Base-by-base conservation (phyloP, 1,140 invertebrate species). In the Hylyphantes graminicola region DNA sequence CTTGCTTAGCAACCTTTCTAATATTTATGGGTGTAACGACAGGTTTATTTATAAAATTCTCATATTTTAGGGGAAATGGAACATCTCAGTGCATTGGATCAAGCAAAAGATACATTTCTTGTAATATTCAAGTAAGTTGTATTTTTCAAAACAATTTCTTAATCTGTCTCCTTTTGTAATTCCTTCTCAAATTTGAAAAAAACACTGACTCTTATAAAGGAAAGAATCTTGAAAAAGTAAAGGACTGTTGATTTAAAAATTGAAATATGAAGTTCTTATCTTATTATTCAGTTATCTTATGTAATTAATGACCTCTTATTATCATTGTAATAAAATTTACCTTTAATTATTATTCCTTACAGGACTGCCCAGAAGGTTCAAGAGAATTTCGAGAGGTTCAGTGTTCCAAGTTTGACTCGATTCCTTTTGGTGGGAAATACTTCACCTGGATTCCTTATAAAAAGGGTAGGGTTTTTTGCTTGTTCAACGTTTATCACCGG, bases 321-420 rank as follows among this genome's bases (percentile, higher is more conserved):
- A 6, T 59, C 17, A 11, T 19, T 19, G 9, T 67, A 15, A n/a
- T 67, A 19, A 67, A 7, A 4, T 3, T 12, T 17, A 67, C 5
- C 21, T 12, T 12, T 67, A 19, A 67, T 19, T 67, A 11, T 19
- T 67, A 86, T 76, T 54, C 87, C 81, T 90, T 91, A 19, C 87
- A 94, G 92, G 94, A 95, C 89, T 97, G 96, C 89, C 93, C 94
- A 1, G 93, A 93, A 81, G 92, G 91, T 51, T 91, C 92, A 21
- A 89, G 88, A 19, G 96, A 98, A 90, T 98, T 96, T 90, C 91
- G 97, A 83, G 91, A 93, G 0, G 93, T 95, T 86, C 97, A 98
- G 88, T 98, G 97, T 90, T 91, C 95, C 0, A 91, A 93, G 82
- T 97, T 93, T 88, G 93, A 98, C 89, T 90, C 90, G 48, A 90